Base-by-base conservation (phyloP, 2,113 vertebrate species). In the Calonectris borealis region DNA sequence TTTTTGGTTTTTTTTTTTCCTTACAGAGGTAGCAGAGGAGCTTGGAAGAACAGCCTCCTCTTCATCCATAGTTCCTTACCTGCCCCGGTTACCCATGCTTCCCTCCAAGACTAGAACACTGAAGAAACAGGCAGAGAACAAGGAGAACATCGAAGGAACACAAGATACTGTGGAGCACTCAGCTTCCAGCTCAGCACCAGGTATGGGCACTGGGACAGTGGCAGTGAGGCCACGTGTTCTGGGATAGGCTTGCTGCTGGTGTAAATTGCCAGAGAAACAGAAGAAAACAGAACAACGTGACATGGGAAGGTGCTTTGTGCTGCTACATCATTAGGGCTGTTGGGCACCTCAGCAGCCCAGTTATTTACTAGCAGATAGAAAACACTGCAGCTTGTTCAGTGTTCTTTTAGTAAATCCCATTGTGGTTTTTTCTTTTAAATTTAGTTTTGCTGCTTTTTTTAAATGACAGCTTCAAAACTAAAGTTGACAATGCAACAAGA, bases 61-160 rank as follows among this genome's bases (percentile, higher is more conserved):
- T 11, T 98, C 98, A 8, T 99, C 99, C 77, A 94, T 98, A 5
- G 98, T 98, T 75, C 98, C 98, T 2, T 97, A 98, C 93, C 97
- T 99, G 95, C 98, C 98, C 36, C 99, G 99, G 68, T 98, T 99
- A 83, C 99, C 99, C 70, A 95, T 99, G 83, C 98, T 99, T 88
- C 99, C 99, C 90, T 99, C 99, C 91, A 99, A 99, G 97, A 99
- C 98, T 1, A 98, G 99, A 79, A 98, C 98, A 2, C 97, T 98
- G 95, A 99, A 98, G 98, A 99, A 99, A 52, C 99, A 99, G 96
- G 98, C 97, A 2, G 99, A 99, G 97, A 99, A 99, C 98, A 99
- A 99, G 97, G 99, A 99, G 96, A 99, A 99, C 92, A 98, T 99
- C n/a, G 99, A 99, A 97, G 99, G 98, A 36, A 92, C 98, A 21